Base-by-base conservation (phyloP, 2,797 vertebrate species). In the Phrynocephalus guinanensis region DNA sequence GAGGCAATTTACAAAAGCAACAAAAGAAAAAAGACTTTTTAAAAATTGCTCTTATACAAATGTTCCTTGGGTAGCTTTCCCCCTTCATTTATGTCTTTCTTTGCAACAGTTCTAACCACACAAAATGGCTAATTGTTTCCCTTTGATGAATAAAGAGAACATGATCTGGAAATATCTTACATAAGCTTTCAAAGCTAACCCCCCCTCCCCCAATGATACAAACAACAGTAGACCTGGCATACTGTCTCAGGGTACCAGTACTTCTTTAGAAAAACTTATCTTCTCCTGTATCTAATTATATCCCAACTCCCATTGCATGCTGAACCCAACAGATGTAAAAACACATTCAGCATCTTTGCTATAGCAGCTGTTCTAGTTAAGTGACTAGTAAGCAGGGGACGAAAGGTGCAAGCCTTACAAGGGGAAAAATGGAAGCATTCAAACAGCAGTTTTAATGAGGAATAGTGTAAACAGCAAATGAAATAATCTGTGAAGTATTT, bases 291-390 rank as follows among this genome's bases (percentile, higher is more conserved):
- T 90, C 68, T 92, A 94, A 87, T 79, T 90, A 92, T 16, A 93
- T 88, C 89, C 93, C 89, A 91, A 92, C 94, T 90, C 91, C 81
- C 88, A 90, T 90, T 92, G 91, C 91, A 93, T 76, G 92, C 86
- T 94, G 91, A 90, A 94, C 92, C 90, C 95, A 94, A 95, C 88
- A 94, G 90, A 95, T 70, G 85, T 93, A 91, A 93, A 90, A 7
- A 94, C 92, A 92, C 89, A 91, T 92, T 89, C 92, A 94, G 95
- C 88, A 88, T 80, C 77, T 90, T 91, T 93, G 91, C 79, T 60
- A 92, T 79, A 95, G 95, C 95, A 97, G 94, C 95, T 97, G 95
- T 95, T 96, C 95, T 94, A 93, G 92, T 95, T 94, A 95, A 81
- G 86, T 81, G 90, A 93, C 88, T 90, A 89, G 95, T 92, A 95